Percentiles rank a stretch among this genome's conserved stretches.
phyloP scores from a whole-genome alignment of 1,140 invertebrate species.

The Nephila pilipes region DNA sequence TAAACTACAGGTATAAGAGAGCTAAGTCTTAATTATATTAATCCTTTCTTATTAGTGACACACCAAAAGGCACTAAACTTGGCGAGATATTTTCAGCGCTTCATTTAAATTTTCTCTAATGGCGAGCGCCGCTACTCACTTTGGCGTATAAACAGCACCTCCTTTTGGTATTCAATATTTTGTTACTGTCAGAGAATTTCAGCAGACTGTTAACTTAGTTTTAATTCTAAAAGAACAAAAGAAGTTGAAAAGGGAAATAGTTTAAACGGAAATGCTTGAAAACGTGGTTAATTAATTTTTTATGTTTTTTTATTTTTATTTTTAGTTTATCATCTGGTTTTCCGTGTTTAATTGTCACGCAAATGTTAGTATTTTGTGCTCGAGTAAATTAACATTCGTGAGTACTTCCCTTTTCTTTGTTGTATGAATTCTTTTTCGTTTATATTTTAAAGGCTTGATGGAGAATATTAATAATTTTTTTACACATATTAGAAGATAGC shows the following conservation, averaged over 20 bases:
- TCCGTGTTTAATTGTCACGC: too few species aligned
- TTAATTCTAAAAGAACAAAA: neutral
- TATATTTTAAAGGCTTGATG: too few species aligned
- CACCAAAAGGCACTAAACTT: neutral
- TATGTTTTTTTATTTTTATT: too few species aligned
- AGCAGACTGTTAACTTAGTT: neutral
- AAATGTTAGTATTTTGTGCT: too few species aligned
- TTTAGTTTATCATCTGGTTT: too few species aligned
- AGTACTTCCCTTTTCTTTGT: too few species aligned
- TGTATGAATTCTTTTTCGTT: too few species aligned
- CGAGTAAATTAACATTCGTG: too few species aligned
- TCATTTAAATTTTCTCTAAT: neutral
- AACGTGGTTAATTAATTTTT: too few species aligned
- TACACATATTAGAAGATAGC: too few species aligned
- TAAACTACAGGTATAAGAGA: neutral
- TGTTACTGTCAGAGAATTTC: neutral
- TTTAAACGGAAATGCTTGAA: neutral
- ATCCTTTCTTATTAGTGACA: neutral
- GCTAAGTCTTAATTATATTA: constrained; percentile 22
- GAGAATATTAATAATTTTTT: too few species aligned
- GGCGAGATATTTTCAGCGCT: neutral
- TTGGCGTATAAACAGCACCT: neutral
- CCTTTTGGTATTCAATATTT: neutral
- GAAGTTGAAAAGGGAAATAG: neutral
- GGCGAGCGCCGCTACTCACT: neutral